Conservation (phyloP, 2,888 invertebrate genomes). For the Hermaeophaga mercurialis region DNA sequence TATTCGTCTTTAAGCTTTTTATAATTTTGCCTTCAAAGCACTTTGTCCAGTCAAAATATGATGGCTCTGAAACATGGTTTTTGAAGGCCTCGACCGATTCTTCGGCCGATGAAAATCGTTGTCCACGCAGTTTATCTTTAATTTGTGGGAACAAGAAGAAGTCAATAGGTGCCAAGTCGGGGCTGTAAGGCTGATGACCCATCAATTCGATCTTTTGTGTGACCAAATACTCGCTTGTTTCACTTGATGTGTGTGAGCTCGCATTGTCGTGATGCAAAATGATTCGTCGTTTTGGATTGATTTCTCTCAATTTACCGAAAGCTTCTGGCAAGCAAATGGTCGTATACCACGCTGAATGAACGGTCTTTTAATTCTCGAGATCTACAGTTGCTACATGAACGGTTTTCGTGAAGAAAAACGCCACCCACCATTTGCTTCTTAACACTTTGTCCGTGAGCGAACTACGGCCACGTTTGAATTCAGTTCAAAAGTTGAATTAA, state of each 20-base stretch:
- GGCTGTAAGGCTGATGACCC: not conserved
- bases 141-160: not conserved
- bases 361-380: not conserved
- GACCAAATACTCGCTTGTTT: too few species aligned
- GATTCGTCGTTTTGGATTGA: too few species aligned
- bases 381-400: not conserved
- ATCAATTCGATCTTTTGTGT: not conserved
- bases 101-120: not conserved
- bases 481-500: too few species aligned
- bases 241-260: not conserved
- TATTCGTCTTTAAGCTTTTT: too few species aligned
- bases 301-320: not conserved
- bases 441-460: too few species aligned
- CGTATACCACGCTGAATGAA: not conserved
- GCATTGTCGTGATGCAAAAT: not conserved
- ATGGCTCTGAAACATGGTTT: too few species aligned
- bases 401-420: too few species aligned
- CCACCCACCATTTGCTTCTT: not conserved
- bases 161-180: not conserved
- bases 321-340: not conserved
- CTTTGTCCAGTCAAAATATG: not conserved
- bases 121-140: not conserved
- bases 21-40: too few species aligned
- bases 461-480: too few species aligned
- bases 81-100: not conserved